Evolutionary conservation across 2,888 invertebrate species (phyloP).

Genomic region (Autographa gamma): DNA sequence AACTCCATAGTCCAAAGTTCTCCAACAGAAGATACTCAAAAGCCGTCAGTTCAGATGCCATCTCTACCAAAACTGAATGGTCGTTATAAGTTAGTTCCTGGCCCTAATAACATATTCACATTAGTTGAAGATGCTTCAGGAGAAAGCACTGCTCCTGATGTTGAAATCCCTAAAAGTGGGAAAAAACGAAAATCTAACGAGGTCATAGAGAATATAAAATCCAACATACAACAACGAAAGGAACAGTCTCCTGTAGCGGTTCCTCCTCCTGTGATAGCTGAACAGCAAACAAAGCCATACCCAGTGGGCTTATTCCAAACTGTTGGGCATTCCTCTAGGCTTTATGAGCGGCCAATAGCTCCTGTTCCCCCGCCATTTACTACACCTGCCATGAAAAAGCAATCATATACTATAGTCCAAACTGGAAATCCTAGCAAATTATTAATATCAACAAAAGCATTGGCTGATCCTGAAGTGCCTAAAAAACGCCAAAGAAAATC

Average conservation of each 20-base stretch:
- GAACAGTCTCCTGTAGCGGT: slow-evolving; percentile 55
- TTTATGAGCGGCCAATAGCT: slow-evolving; percentile 43
- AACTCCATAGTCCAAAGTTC: slow-evolving; percentile 29
- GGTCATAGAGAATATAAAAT: slow-evolving; percentile 29
- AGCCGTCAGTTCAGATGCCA: slow-evolving; percentile 71
- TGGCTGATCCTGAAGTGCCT: slow-evolving; percentile 59
- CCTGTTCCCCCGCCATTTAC: slow-evolving; percentile 65
- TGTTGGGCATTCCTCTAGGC: slow-evolving; percentile 64
- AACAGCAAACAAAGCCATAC: slow-evolving; percentile 72
- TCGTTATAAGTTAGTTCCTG: slow-evolving; percentile 79
- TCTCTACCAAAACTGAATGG: slow-evolving; percentile 72
- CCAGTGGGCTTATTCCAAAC: slow-evolving; percentile 84
- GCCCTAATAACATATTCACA: slow-evolving; percentile 82
- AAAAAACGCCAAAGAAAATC: slow-evolving; percentile 72
- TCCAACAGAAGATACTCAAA: slow-evolving; percentile 32
- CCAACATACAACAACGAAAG: slow-evolving; percentile 30
- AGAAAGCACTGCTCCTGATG: slow-evolving; percentile 10
- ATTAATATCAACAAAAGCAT: slow-evolving; percentile 82
- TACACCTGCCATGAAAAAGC: slow-evolving; percentile 82
- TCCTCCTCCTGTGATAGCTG: slow-evolving; percentile 23
- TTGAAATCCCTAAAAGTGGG: slow-evolving; percentile 33
- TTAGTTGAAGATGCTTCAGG: slow-evolving; percentile 73
- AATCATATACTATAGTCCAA: slow-evolving; percentile 82
- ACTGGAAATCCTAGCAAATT: slow-evolving; percentile 84
- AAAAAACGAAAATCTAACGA: slow-evolving; percentile 48